These are phyloP conservation scores for Sakesphorus luctuosus DNA, from an alignment of 2,113 vertebrate genomes.

Conservation along the genomic window DNA sequence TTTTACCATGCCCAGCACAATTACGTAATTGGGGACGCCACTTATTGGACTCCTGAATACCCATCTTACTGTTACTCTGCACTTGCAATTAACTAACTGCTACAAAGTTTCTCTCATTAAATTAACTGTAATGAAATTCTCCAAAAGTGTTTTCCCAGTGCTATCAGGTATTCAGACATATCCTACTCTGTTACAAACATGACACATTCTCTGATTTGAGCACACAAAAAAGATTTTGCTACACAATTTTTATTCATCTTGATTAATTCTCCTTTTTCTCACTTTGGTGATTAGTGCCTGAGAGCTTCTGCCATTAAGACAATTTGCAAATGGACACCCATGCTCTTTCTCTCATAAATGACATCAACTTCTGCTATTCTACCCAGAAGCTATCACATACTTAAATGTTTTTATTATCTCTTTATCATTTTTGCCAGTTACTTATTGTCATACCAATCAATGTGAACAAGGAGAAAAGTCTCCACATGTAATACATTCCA, in stretches of 20 bases:
- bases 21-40: slow-evolving; percentile 27
- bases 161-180: neutral
- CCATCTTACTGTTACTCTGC: neutral
- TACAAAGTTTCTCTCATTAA: slow-evolving; percentile 38
- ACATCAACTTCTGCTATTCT: neutral
- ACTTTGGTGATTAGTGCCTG: neutral
- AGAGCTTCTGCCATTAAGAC: neutral
- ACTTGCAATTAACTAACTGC: slow-evolving; percentile 6
- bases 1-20: slow-evolving; percentile 19
- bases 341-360: neutral
- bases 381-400: neutral
- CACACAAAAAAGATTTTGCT: neutral
- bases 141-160: neutral
- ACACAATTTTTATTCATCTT: neutral
- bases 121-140: neutral
- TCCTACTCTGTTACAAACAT: neutral
- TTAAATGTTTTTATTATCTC: neutral
- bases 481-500: neutral
- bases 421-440: neutral
- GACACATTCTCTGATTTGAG: neutral
- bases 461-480: neutral
- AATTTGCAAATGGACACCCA: neutral
- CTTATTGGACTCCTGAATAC: neutral
- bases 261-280: neutral
- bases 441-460: neutral